phyloP scores from a whole-genome alignment of 2,888 invertebrate genomes.

The Ernsta delagoae region DNA sequence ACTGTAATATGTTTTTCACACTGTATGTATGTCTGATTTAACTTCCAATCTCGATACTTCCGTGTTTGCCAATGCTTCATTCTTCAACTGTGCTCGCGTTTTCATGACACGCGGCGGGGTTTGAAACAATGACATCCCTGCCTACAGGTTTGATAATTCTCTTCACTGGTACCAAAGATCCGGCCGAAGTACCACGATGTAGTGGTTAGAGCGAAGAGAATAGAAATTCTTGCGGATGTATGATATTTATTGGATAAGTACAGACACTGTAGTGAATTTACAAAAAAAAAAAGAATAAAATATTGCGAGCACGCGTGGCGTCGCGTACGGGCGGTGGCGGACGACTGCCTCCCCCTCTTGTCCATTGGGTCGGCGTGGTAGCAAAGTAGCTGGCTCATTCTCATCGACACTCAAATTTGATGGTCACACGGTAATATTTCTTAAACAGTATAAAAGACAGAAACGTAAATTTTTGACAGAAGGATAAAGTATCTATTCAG shows the following conservation, averaged over 20 bases:
- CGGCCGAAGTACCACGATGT: constrained; percentile 25
- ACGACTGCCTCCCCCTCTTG: background rate
- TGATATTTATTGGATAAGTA: background rate
- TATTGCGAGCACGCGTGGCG: background rate
- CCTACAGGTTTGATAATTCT: constrained; percentile 12
- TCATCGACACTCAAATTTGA: too few species aligned
- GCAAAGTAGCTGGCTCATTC: background rate
- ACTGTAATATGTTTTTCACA: background rate
- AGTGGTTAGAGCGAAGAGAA: background rate
- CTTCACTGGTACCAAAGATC: background rate
- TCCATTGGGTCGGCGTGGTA: background rate
- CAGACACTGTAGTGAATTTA: background rate
- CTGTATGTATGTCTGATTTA: constrained; percentile 7
- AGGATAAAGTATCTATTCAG: too few species aligned
- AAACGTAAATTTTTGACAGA: too few species aligned
- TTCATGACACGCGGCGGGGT: constrained; percentile 15
- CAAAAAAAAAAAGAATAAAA: background rate
- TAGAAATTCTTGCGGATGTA: background rate
- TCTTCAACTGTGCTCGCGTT: constrained; percentile 17
- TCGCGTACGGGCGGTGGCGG: constrained; percentile 4
- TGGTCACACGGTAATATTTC: too few species aligned
- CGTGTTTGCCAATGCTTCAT: constrained; percentile 6
- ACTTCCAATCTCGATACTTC: constrained; percentile 2
- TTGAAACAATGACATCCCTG: constrained; percentile 23
- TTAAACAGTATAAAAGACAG: too few species aligned